phyloP scores from a whole-genome alignment of 2,113 vertebrate species.

The Tetrax tetrax region DNA sequence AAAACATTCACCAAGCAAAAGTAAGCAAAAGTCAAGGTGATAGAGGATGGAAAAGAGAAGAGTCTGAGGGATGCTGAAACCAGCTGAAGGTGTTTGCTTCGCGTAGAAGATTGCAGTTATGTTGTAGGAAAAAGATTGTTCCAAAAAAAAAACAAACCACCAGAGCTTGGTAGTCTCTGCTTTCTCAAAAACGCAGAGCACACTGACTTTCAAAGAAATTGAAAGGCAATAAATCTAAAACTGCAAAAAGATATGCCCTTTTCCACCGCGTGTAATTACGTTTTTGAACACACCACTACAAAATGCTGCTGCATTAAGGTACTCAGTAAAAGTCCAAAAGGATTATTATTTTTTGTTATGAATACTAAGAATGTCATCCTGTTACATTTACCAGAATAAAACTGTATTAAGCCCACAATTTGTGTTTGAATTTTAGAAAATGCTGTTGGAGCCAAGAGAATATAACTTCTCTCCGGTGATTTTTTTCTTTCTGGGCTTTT shows the following conservation, averaged over 20 bases:
- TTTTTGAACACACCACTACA: slow-evolving; percentile 1
- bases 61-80: background rate
- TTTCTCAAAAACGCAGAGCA: slow-evolving; percentile 1
- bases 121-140: background rate
- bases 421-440: slow-evolving; percentile 17
- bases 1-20: background rate
- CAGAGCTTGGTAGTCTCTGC: background rate
- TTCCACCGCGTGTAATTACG: background rate
- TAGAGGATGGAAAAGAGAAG: background rate
- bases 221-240: slow-evolving; percentile 13
- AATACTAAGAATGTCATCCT: slow-evolving; percentile 19
- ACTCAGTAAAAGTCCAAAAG: background rate
- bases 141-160: background rate
- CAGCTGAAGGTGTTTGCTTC: background rate
- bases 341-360: slow-evolving; percentile 19
- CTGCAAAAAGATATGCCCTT: background rate
- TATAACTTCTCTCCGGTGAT: background rate
- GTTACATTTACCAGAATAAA: background rate
- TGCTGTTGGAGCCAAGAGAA: background rate
- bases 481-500: background rate
- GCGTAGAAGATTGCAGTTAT: background rate
- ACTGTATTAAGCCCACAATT: background rate
- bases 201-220: background rate
- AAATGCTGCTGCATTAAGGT: background rate
- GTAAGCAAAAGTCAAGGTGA: background rate